Base-by-base conservation (phyloP, 2,888 invertebrate species). In the Pandemis corylana region DNA sequence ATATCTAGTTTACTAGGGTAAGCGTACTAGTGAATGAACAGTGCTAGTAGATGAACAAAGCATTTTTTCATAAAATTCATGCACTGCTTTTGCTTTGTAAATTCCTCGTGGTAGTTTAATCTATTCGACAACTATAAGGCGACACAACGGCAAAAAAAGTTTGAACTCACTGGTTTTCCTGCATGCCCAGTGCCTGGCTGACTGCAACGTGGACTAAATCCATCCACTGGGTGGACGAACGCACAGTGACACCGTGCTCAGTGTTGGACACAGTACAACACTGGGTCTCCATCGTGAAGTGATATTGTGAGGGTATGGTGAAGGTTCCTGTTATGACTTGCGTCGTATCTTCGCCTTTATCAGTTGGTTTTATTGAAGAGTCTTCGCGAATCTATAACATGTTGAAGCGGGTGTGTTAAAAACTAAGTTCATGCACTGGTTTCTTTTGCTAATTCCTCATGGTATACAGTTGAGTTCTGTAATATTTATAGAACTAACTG, bases 231-330 rank as follows among this genome's bases (percentile, higher is more conserved):
- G 96, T 94, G 0, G 96, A 83, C 0, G 96, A 90, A 76, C 95
- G 95, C 7, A 93, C 87, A 0, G 65, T 56, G 6, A 84, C 68
- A 0, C 80, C 82, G 0, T 82, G 78, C 0, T 86, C 82, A 0
- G 86, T 86, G 44, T 85, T 84, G 0, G 78, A 53, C 0, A 86
- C 89, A 5, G 80, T 76, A 69, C 96, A 96, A 49, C 95, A 94
- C 79, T 97, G 97, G 0, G 96, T 95, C 87, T 97, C 97, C 97
- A 97, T 97, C 0, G 96, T 96, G 80, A 95, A 97, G 87, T 97
- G 97, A 85, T 97, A 97, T 84, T 98, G 97, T 0, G 95, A 87
- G 0, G 95, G 96, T 15, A 95, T 84, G 10, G 90, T 84, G 76
- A 95, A 95, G 4, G 83, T 90, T 0, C 97, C 97, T 71, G 93